phyloP scores from a whole-genome alignment of 1,140 invertebrate genomes.

The Bombus ignitus region DNA sequence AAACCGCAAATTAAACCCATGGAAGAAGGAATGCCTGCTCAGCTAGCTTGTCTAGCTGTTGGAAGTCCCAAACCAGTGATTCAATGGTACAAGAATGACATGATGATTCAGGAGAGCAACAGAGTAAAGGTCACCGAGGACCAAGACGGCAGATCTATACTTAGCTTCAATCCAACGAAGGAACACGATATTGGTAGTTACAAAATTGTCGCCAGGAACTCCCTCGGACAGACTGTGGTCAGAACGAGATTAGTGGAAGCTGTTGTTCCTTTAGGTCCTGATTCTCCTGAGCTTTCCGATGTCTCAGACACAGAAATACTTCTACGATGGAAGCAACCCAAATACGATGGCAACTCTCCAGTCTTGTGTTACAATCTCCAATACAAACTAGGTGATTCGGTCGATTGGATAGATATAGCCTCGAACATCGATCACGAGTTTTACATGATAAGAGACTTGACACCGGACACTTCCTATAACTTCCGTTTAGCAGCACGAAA shows the following conservation, averaged over 20 bases:
- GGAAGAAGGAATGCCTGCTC: slow-evolving; percentile 89
- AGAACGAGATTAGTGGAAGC: slow-evolving; percentile 89
- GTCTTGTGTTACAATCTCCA: slow-evolving; percentile 94
- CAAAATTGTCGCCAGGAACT: slow-evolving; percentile 96
- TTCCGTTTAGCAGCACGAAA: slow-evolving; percentile 95
- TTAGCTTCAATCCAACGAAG: slow-evolving; percentile 89
- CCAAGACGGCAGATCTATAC: slow-evolving; percentile 89
- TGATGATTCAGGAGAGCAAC: slow-evolving; percentile 91
- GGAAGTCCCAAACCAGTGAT: slow-evolving; percentile 94
- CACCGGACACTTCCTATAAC: slow-evolving; percentile 91
- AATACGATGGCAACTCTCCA: slow-evolving; percentile 91
- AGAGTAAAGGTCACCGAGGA: slow-evolving; percentile 90
- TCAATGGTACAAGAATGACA: slow-evolving; percentile 98
- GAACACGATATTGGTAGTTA: slow-evolving; percentile 95
- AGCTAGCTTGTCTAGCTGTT: slow-evolving; percentile 92
- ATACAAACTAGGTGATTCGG: slow-evolving; percentile 88
- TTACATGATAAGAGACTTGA: slow-evolving; percentile 91
- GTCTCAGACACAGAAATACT: slow-evolving; percentile 93
- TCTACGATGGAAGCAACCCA: slow-evolving; percentile 94
- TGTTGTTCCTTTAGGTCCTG: slow-evolving; percentile 90
- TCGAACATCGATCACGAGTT: slow-evolving; percentile 97
- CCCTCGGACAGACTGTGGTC: slow-evolving; percentile 89
- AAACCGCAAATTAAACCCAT: slow-evolving; percentile 91
- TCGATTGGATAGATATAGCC: slow-evolving; percentile 93
- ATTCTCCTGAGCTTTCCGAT: slow-evolving; percentile 91